Percentiles rank a stretch among this genome's conserved stretches.
These are phyloP conservation scores for Australoheros facetus DNA, from an alignment of 2,797 vertebrate genomes.

Conservation along the genomic window DNA sequence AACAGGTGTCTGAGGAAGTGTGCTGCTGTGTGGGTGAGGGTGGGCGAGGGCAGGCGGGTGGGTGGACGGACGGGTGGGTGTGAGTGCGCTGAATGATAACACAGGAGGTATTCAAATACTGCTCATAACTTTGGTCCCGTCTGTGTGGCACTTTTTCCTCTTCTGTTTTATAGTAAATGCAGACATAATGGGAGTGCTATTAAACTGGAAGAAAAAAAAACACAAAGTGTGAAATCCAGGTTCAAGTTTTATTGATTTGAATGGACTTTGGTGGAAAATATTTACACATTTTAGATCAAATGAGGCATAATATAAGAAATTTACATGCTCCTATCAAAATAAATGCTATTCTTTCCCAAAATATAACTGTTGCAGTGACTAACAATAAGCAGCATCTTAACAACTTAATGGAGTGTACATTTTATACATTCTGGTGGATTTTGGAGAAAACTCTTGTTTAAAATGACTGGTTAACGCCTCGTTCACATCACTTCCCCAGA, in stretches of 20 bases:
- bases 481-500: neutral
- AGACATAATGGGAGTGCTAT: neutral
- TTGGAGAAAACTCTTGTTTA: neutral
- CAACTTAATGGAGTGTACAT: neutral
- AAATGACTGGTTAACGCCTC: neutral
- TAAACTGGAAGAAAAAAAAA: neutral
- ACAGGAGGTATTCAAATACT: slow-evolving; percentile 66
- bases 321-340: slow-evolving; percentile 5
- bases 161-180: slow-evolving; percentile 11
- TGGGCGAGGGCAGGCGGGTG: slow-evolving; percentile 19
- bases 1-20: slow-evolving; percentile 84
- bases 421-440: neutral
- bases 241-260: slow-evolving; percentile 55
- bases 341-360: neutral
- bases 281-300: slow-evolving; percentile 17
- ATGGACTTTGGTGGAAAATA: slow-evolving; percentile 48
- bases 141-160: slow-evolving; percentile 20
- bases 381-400: slow-evolving; percentile 5
- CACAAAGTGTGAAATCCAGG: neutral
- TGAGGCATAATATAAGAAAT: slow-evolving; percentile 15
- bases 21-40: slow-evolving; percentile 47
- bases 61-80: slow-evolving; percentile 15
- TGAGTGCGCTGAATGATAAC: slow-evolving; percentile 65
- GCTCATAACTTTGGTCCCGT: slow-evolving; percentile 19
- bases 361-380: neutral